These are phyloP conservation scores for human DNA, from an alignment of 2,113 vertebrate genomes.

Conservation along the genomic window GRCh38 chr5:39274001-39274500, in stretches of 20 bases:
- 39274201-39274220: neutral
- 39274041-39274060: no score
- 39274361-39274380: neutral
- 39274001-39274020: no score
- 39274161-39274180: no score
- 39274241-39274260: neutral
- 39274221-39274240: neutral
- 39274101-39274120: no score
- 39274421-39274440: neutral
- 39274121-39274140: no score
- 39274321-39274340: neutral
- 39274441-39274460: neutral
- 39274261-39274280: neutral
- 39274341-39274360: accelerated
- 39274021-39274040: no score
- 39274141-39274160: no score
- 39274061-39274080: no score
- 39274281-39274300: neutral
- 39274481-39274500: neutral
- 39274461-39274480: neutral
- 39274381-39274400: neutral
- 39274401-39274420: conserved; percentile 12
- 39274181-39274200: no score
- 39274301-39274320: conserved; percentile 17
- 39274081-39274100: no score